Base-by-base conservation (phyloP, 2,113 vertebrate species). In the Pholis gunnellus region DNA sequence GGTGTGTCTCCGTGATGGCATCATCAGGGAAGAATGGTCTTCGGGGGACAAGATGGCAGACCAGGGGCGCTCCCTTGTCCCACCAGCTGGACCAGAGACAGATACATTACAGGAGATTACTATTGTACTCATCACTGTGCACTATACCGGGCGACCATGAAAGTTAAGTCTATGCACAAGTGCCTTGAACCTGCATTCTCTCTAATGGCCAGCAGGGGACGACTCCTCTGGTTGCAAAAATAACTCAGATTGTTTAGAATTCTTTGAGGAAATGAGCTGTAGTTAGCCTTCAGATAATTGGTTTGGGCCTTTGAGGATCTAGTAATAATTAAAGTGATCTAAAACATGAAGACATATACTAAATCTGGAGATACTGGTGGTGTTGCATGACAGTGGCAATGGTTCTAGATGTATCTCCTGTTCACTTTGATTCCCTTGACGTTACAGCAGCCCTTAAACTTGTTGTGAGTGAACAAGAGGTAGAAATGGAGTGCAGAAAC, bases 1-100 rank as follows among this genome's bases (percentile, higher is more conserved):
- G 93, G 86, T 97, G 95, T 69, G 97, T 70, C 98, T 95, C 50
- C 97, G 89, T 89, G 96, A n/a, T 79, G 89, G 84, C 20, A 91
- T 46, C 63, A 56, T 63, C 22, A 94, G 63, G 75, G 91, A 9
- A 76, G 93, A 86, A 83, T 90, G 94, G 3, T 99, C 97, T 0
- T 99, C 97, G 0, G 96, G 97, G 44, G 95, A 72, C n/a, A 98
- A 93, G 84, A 99, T 96, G 0, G 97, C 98, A 0, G 98, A 99
- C 79, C 97, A 95, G 50, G 98, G 98, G 0, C 97, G 96, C 48
- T 99, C 98, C 93, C 97, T 97, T 0, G 95, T 95, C 40, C 95
- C 96, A 0, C 96, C 94, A 64, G 95, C 98, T 99, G 87, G 0
- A 91, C 6, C 70, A 61, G 40, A 77, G 69, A 76, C 66, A 75